Conservation (phyloP, 2,888 invertebrate genomes). For the Aleiodes testaceus region DNA sequence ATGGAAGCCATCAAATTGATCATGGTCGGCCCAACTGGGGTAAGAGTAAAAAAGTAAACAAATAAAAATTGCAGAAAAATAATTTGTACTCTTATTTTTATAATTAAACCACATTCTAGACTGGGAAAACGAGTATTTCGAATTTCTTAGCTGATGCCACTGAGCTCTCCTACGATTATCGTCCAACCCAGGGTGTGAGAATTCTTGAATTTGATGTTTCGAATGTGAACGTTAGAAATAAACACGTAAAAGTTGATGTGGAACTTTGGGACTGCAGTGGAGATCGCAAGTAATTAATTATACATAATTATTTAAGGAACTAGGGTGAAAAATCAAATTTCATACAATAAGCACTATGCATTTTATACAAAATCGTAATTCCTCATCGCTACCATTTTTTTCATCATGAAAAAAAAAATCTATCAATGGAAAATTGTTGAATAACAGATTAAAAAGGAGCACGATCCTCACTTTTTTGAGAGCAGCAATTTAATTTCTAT, state of each 20-base stretch:
- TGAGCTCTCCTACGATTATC: conserved; percentile 78
- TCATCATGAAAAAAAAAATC: no score
- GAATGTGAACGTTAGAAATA: conserved; percentile 77
- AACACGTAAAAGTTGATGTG: conserved; percentile 78
- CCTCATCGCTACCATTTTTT: no score
- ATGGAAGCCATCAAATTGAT: conserved; percentile 75
- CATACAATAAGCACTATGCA: no score
- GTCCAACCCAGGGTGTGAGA: conserved; percentile 83
- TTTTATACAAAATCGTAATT: no score
- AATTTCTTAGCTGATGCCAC: conserved; percentile 83
- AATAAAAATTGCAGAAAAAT: conserved; percentile 14
- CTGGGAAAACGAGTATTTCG: conserved; percentile 82
- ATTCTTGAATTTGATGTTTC: conserved; percentile 85
- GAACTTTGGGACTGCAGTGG: conserved; percentile 89
- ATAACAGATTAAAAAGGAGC: no score
- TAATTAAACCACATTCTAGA: conserved; percentile 72
- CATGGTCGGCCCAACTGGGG: conserved; percentile 76
- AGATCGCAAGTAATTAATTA: conserved; percentile 77
- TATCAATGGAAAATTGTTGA: no score
- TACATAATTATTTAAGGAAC: neutral
- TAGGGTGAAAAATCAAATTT: neutral
- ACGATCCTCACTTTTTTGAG: no score
- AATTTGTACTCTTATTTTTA: neutral
- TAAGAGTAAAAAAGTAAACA: conserved; percentile 62
- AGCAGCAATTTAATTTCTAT: no score